Conservation (phyloP, 92 coral and sea anemone species). For the Desmophyllum pertusum region DNA sequence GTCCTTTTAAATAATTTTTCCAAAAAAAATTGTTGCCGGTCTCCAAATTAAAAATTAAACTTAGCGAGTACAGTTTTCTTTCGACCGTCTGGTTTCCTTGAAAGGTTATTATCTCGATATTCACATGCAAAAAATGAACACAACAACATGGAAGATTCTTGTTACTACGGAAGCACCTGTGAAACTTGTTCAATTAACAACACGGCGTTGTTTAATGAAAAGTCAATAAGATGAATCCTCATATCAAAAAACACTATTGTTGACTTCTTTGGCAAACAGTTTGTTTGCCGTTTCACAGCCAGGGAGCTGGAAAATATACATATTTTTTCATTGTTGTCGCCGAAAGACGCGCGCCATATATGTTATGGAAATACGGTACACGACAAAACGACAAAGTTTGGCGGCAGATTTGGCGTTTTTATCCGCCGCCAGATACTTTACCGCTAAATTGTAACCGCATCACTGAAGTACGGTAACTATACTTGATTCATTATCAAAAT, state of each 20-base stretch:
- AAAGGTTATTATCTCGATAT: not conserved
- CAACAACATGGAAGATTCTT: not conserved
- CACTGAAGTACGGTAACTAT: too few species aligned
- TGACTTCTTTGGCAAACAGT: constrained; percentile 17
- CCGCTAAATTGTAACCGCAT: not conserved
- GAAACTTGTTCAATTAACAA: constrained; percentile 7
- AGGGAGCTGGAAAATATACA: not conserved
- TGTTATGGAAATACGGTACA: not conserved
- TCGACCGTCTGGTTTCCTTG: too few species aligned
- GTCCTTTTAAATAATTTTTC: not conserved
- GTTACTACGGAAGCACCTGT: constrained; percentile 14
- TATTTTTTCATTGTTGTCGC: not conserved
- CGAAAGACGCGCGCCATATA: not conserved
- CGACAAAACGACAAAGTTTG: not conserved
- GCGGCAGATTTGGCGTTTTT: not conserved
- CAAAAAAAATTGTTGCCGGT: not conserved
- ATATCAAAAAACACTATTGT: constrained; percentile 16
- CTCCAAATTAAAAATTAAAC: not conserved
- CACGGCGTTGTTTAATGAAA: constrained; percentile 19
- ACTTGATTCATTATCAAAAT: too few species aligned
- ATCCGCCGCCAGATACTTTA: not conserved
- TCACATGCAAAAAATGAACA: not conserved
- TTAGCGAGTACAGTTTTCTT: not conserved
- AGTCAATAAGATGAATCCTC: constrained; percentile 18
- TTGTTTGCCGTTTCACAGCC: constrained; percentile 5